Percentiles rank a stretch among this genome's conserved stretches.
These are phyloP conservation scores for Candoia aspera DNA, from an alignment of 2,113 vertebrate genomes.

Conservation along the genomic window DNA sequence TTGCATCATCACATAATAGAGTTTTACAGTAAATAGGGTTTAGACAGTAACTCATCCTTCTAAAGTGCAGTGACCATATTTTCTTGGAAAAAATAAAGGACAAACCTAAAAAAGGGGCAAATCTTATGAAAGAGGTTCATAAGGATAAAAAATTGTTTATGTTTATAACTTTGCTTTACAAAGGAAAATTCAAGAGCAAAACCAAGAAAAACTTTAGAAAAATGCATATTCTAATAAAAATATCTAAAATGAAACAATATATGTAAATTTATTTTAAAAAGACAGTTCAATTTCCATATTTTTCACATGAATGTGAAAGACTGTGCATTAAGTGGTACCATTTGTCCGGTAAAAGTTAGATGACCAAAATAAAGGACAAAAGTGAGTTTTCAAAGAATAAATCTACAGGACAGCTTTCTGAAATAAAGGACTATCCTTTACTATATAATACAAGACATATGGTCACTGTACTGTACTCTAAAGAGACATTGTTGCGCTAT, in stretches of 20 bases:
- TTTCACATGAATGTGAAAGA: too few species aligned
- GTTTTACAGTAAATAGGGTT: background rate
- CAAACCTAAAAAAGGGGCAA: background rate
- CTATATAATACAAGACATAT: background rate
- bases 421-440: background rate
- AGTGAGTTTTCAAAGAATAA: too few species aligned
- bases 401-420: too few species aligned
- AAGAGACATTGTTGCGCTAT: background rate
- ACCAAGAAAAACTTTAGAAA: background rate
- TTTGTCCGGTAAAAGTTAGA: too few species aligned
- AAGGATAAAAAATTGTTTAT: background rate
- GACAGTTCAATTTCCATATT: background rate
- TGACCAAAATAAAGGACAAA: too few species aligned
- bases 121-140: background rate
- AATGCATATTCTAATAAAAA: background rate
- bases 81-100: background rate
- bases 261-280: background rate
- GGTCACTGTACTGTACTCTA: too few species aligned
- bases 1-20: background rate
- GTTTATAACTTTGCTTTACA: background rate
- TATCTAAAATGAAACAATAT: background rate
- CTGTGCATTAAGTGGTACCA: too few species aligned
- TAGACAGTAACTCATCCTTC: background rate
- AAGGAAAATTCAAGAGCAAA: background rate
- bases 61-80: background rate